A percentile compares a stretch with the other conserved stretches of the same genome.
Evolutionary conservation across 2,797 vertebrate genomes (phyloP).

Genomic region (Poeciliopsis turneri): DNA sequence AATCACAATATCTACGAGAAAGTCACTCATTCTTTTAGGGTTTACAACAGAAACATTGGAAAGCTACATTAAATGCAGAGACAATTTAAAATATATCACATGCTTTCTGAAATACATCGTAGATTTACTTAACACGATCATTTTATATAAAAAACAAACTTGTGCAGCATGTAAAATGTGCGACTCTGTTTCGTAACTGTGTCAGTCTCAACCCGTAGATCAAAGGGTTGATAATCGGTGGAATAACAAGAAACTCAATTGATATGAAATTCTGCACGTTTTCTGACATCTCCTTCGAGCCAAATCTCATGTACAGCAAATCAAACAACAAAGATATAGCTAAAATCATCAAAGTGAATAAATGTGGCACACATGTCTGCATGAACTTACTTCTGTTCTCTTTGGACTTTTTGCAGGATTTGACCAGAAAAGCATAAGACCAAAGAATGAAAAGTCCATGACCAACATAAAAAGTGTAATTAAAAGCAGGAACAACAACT

Average conservation of each 20-base stretch:
- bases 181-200: conserved; percentile 35
- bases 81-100: too few species aligned
- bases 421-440: conserved; percentile 54
- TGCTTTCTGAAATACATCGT: too few species aligned
- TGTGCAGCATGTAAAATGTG: background rate
- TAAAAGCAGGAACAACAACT: conserved; percentile 19
- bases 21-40: too few species aligned
- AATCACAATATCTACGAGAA: too few species aligned
- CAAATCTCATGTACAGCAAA: conserved; percentile 36
- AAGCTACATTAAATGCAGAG: too few species aligned
- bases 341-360: conserved; percentile 37
- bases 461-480: conserved; percentile 1
- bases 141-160: too few species aligned
- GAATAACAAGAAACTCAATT: conserved; percentile 37
- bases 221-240: conserved; percentile 55
- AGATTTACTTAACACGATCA: too few species aligned
- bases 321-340: conserved; percentile 45
- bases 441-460: conserved; percentile 37
- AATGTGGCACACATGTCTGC: conserved; percentile 72
- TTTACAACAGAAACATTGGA: too few species aligned
- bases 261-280: conserved; percentile 41
- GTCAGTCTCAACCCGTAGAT: conserved; percentile 54
- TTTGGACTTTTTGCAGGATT: conserved; percentile 28
- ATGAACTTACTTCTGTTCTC: conserved; percentile 59
- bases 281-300: conserved; percentile 15